Percentiles rank a stretch among this genome's conserved stretches.
These are phyloP conservation scores for Morinoia aosen DNA, from an alignment of 2,888 invertebrate genomes.

Conservation along the genomic window DNA sequence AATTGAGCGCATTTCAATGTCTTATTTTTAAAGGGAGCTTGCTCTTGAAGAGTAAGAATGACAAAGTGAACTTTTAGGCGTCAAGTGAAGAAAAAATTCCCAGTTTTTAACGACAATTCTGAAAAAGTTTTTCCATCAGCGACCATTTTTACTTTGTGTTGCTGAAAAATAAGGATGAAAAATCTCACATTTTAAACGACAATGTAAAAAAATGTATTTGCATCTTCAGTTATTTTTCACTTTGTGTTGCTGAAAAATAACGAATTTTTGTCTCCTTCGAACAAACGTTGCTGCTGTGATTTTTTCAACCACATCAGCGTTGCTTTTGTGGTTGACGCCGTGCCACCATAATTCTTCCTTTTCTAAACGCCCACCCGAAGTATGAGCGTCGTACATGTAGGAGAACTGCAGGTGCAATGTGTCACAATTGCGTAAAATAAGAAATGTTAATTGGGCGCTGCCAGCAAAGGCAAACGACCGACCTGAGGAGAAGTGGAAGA, in stretches of 20 bases:
- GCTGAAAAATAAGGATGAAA: background rate
- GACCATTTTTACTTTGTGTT: background rate
- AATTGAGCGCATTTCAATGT: too few species aligned
- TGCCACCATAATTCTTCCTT: background rate
- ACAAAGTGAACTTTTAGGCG: too few species aligned
- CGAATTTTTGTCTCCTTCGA: background rate
- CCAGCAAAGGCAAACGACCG: background rate
- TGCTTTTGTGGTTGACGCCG: too few species aligned
- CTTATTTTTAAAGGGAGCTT: too few species aligned
- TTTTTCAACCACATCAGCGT: background rate
- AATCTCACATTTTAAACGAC: too few species aligned
- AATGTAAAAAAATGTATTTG: background rate
- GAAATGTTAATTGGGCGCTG: background rate
- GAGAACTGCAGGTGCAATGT: background rate
- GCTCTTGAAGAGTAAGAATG: too few species aligned
- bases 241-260: background rate
- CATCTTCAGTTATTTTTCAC: background rate
- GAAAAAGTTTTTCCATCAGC: too few species aligned
- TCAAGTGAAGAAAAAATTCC: too few species aligned
- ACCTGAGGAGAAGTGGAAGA: background rate
- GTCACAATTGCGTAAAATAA: background rate
- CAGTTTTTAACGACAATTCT: too few species aligned
- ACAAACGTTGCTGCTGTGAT: too few species aligned
- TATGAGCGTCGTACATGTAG: background rate
- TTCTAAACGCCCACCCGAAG: background rate